Evolutionary conservation across 1,140 invertebrate species (phyloP).

Genomic region (Hesperophylax magnus): DNA sequence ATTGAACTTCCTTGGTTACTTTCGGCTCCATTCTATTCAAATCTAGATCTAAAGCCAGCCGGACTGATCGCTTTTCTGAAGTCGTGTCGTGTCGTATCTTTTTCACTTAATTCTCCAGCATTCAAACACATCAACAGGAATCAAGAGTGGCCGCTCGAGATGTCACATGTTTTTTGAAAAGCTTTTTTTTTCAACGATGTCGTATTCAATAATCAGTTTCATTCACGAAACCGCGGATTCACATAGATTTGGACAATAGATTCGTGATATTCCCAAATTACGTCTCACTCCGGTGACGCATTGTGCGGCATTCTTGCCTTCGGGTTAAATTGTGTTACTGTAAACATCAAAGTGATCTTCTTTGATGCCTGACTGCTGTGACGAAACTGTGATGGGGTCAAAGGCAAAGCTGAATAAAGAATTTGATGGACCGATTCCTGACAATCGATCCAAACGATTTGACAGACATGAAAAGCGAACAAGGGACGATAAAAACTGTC

Average conservation of each 20-base stretch:
- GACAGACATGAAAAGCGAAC: too few relatives aligned
- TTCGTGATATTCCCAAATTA: slow-evolving; percentile 50
- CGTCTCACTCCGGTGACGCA: slow-evolving; percentile 33
- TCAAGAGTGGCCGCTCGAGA: slow-evolving; percentile 29
- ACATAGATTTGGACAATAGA: slow-evolving; percentile 45
- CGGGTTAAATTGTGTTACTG: slow-evolving; percentile 49
- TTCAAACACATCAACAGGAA: slow-evolving; percentile 47
- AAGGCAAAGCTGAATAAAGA: slow-evolving; percentile 22
- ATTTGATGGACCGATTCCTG: background rate
- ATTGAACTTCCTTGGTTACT: too few relatives aligned
- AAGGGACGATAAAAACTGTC: too few relatives aligned
- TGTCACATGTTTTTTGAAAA: slow-evolving; percentile 40
- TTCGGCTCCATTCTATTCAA: background rate
- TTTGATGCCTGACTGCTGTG: slow-evolving; percentile 48
- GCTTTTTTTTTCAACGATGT: slow-evolving; percentile 4
- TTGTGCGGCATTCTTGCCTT: slow-evolving; percentile 45
- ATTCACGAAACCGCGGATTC: slow-evolving; percentile 55
- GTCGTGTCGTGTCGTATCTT: slow-evolving; percentile 49
- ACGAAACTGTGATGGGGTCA: slow-evolving; percentile 47
- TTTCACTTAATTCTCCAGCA: slow-evolving; percentile 52
- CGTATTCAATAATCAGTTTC: slow-evolving; percentile 53
- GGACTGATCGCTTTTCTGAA: background rate
- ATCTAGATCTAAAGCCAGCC: slow-evolving; percentile 2
- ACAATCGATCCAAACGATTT: background rate
- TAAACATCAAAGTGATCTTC: slow-evolving; percentile 47